These are phyloP conservation scores for Ancistrus triradiatus DNA, from an alignment of 2,113 vertebrate genomes.

Conservation along the genomic window DNA sequence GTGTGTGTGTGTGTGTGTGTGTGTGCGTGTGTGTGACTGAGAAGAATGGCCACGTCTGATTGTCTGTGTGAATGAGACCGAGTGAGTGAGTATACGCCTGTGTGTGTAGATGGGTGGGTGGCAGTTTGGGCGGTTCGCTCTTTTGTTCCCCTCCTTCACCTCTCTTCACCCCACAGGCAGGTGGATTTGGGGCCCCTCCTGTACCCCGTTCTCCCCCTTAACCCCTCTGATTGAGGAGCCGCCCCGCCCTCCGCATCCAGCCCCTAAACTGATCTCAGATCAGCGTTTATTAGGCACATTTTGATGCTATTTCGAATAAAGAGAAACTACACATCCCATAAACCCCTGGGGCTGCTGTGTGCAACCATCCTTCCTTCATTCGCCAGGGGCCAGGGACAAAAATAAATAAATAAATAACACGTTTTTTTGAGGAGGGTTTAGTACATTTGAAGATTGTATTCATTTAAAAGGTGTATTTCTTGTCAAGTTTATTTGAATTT, in stretches of 20 bases:
- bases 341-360: slow-evolving; percentile 10
- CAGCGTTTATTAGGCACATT: background rate
- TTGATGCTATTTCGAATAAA: background rate
- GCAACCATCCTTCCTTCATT: no score
- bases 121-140: slow-evolving; percentile 21
- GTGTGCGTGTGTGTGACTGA: background rate
- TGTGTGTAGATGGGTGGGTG: slow-evolving; percentile 9
- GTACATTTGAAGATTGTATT: no score
- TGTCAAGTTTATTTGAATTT: no score
- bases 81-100: slow-evolving; percentile 13
- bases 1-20: slow-evolving; percentile 13
- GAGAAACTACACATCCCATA: slow-evolving; percentile 18
- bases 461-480: no score
- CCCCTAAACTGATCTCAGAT: slow-evolving; percentile 8
- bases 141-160: slow-evolving; percentile 68
- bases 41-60: background rate
- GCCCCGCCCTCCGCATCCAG: background rate
- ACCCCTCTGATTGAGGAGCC: slow-evolving; percentile 56
- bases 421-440: no score
- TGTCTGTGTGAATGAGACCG: slow-evolving; percentile 13
- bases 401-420: no score
- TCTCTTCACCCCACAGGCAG: slow-evolving; percentile 66
- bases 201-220: slow-evolving; percentile 48
- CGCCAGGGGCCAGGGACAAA: no score
- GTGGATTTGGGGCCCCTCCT: slow-evolving; percentile 61